Conservation (phyloP, 2,797 vertebrate species). For the Pseudocheirus occidentalis region DNA sequence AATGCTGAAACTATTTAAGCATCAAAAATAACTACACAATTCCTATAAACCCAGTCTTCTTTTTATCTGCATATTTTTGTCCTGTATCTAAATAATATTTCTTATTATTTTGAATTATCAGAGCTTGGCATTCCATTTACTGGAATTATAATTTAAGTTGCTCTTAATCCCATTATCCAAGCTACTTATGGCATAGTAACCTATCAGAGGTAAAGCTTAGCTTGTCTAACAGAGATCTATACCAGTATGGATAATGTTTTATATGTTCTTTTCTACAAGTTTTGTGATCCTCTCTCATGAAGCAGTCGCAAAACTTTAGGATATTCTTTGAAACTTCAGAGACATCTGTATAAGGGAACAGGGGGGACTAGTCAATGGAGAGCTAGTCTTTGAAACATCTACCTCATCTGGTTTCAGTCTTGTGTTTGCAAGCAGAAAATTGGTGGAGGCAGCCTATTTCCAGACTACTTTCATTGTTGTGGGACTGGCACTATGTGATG, state of each 20-base stretch:
- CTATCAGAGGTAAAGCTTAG: background rate
- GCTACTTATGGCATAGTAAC: background rate
- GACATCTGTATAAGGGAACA: background rate
- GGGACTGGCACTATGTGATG: background rate
- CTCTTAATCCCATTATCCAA: background rate
- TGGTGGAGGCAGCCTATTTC: background rate
- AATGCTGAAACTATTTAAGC: conserved; percentile 12
- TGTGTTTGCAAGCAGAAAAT: background rate
- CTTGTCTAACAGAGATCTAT: background rate
- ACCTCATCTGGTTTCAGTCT: background rate
- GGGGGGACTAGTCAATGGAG: background rate
- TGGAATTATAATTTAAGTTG: background rate
- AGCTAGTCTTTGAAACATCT: background rate
- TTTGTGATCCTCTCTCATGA: background rate
- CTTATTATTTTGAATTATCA: background rate
- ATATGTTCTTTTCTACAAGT: background rate
- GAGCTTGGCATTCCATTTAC: background rate
- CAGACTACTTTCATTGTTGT: background rate
- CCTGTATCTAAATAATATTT: background rate
- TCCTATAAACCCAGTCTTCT: background rate
- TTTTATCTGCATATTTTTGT: background rate
- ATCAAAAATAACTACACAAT: background rate
- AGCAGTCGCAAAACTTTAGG: background rate
- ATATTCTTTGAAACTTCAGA: background rate
- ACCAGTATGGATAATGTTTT: background rate